Base-by-base conservation (phyloP, 2,797 vertebrate genomes). In the Artibeus lituratus region DNA sequence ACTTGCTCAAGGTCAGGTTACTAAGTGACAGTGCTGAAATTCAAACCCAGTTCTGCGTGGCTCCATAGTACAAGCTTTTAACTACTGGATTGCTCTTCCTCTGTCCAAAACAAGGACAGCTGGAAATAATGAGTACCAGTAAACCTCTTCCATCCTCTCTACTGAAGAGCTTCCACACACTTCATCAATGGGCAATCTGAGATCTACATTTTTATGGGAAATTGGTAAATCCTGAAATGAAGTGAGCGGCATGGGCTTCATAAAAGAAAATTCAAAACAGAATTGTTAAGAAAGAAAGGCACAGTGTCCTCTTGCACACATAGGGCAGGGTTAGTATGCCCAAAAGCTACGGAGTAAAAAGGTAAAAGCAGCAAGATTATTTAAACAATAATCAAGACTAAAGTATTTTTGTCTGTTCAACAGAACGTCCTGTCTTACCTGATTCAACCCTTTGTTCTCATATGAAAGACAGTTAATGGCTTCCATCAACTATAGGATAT, bases 201-300 rank as follows among this genome's bases (percentile, higher is more conserved):
- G 74, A 87, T 24, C 39, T 70, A 65, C 15, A 47, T 59, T 83
- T 92, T 91, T 74, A 91, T n/a, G n/a, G 57, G 70, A 55, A 96
- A 96, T 72, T 39, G 62, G 76, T 91, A 87, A 97, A 94, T 39
- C 19, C 49, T 93, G 83, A 92, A 88, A 67, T 73, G 77, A 94
- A 84, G 42, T 91, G 78, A 97, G 89, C 9, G 51, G 76, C n/a
- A 24, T n/a, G 24, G 87, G 32, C 24, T 88, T 92, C 96, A 93
- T 39, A 67, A 91, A 89, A 89, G 65, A 49, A 96, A 96, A 87
- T 74, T 84, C 59, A 47, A 89, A 93, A 55, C 65, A 84, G 86
- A 86, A 89, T 76, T 90, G 7, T 5, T 91, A 65, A 90, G 39
- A 81, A 86, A 78, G 47, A 73, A 73, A 80, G 29, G 90, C 22